Evolutionary conservation across 2,113 vertebrate genomes (phyloP).

Genomic region (Nannospalax galili): DNA sequence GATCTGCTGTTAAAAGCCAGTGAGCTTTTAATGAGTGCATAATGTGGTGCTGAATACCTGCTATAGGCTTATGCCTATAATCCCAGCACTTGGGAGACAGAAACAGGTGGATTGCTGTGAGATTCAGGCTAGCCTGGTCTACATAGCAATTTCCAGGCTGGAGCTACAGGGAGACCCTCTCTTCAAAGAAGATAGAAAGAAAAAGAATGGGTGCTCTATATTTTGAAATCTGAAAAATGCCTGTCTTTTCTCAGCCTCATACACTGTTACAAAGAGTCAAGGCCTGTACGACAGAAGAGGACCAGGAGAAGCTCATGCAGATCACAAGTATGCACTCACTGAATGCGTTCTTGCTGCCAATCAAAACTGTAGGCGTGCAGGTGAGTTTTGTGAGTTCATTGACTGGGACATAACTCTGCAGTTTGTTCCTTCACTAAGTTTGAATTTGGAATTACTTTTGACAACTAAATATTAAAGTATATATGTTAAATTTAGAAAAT

Average conservation of each 20-base stretch:
- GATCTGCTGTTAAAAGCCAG: neutral
- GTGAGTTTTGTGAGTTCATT: neutral
- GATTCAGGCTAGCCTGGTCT: too few species aligned
- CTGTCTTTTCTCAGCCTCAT: too few species aligned
- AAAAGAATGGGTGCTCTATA: too few species aligned
- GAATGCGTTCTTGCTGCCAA: conserved; percentile 98
- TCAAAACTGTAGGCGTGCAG: conserved; percentile 99
- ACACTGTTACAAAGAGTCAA: conserved; percentile 97
- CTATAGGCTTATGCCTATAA: too few species aligned
- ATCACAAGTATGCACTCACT: conserved; percentile 99
- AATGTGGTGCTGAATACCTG: too few species aligned
- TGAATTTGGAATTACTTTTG: neutral
- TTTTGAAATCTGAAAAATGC: too few species aligned
- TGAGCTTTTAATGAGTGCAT: too few species aligned
- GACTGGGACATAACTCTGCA: neutral
- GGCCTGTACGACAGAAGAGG: conserved; percentile 96
- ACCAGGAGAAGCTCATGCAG: conserved; percentile 98
- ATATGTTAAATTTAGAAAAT: neutral
- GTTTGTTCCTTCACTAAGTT: neutral
- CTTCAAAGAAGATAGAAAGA: too few species aligned
- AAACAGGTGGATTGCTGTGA: too few species aligned
- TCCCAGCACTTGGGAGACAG: too few species aligned
- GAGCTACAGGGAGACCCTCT: too few species aligned
- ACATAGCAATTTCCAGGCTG: too few species aligned
- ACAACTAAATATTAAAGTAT: neutral